Conservation (phyloP, 2,113 vertebrate species). For the Nipponia nippon region DNA sequence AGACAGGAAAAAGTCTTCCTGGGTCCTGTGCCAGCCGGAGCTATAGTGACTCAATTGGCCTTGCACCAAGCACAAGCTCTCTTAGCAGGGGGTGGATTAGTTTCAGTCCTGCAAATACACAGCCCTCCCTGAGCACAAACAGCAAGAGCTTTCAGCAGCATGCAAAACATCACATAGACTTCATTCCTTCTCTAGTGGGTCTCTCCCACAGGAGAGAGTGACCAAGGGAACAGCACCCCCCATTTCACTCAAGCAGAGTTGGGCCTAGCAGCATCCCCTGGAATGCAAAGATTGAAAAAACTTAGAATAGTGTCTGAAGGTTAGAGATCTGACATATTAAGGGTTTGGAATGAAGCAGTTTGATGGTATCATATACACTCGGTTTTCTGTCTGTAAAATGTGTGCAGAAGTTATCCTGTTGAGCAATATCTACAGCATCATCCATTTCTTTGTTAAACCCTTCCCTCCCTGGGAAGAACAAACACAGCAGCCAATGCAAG, state of each 20-base stretch:
- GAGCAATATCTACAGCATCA: constrained; percentile 32
- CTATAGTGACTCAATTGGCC: neutral
- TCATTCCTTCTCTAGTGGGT: neutral
- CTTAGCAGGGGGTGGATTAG: neutral
- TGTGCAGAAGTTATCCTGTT: constrained; percentile 25
- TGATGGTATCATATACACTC: neutral
- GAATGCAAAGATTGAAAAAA: neutral
- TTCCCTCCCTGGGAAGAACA: constrained; percentile 66
- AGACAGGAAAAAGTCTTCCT: neutral
- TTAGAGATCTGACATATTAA: neutral
- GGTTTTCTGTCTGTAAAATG: constrained; percentile 7
- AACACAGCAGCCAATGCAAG: constrained; percentile 33
- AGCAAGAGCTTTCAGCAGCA: neutral
- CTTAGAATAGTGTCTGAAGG: neutral
- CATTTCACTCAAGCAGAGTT: neutral
- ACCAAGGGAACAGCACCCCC: neutral
- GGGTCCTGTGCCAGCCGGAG: neutral
- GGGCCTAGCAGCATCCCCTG: neutral
- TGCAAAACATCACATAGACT: neutral
- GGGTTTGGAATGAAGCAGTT: constrained; percentile 5
- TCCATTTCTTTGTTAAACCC: constrained; percentile 28
- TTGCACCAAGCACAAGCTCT: neutral
- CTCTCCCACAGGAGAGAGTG: neutral
- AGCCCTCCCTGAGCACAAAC: neutral
- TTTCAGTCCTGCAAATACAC: neutral